phyloP scores from a whole-genome alignment of 2,113 vertebrate genomes.

The Nettapus auritus region DNA sequence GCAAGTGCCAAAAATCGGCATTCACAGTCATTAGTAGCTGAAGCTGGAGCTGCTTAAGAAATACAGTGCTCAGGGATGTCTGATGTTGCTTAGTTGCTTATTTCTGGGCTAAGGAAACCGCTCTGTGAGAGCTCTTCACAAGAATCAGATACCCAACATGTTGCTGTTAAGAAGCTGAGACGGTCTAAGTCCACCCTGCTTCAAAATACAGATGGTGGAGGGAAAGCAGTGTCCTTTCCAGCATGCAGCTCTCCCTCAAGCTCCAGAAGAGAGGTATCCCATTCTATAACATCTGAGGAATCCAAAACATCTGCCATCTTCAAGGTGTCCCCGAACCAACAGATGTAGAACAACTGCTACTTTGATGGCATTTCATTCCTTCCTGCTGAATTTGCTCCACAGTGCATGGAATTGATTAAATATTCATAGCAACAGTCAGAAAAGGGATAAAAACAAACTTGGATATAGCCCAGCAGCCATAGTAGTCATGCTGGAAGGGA shows the following conservation, averaged over 20 bases:
- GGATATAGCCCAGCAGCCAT: constrained; percentile 5
- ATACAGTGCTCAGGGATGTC: neutral
- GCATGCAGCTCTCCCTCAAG: neutral
- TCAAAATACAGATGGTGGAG: neutral
- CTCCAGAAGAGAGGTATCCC: neutral
- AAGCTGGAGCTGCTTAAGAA: neutral
- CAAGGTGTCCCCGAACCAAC: constrained; percentile 33
- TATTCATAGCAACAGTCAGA: constrained; percentile 57
- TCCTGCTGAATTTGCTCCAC: constrained; percentile 32
- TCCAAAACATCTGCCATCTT: neutral
- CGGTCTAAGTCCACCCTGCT: neutral
- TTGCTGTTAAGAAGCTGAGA: neutral
- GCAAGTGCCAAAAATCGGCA: rapidly evolving
- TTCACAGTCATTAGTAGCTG: neutral
- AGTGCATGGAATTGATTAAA: constrained; percentile 38
- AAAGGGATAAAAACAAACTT: constrained; percentile 64
- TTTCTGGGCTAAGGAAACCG: neutral
- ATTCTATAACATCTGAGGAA: neutral
- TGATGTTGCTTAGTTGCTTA: neutral
- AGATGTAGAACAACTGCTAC: constrained; percentile 25
- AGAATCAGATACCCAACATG: neutral
- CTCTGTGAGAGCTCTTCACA: neutral
- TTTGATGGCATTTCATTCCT: constrained; percentile 31
- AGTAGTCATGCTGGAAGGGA: neutral
- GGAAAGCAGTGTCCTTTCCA: neutral